A percentile compares a stretch with the other conserved stretches of the same genome.
These are phyloP conservation scores for Centropristis striata DNA, from an alignment of 2,113 vertebrate species.

Conservation along the genomic window DNA sequence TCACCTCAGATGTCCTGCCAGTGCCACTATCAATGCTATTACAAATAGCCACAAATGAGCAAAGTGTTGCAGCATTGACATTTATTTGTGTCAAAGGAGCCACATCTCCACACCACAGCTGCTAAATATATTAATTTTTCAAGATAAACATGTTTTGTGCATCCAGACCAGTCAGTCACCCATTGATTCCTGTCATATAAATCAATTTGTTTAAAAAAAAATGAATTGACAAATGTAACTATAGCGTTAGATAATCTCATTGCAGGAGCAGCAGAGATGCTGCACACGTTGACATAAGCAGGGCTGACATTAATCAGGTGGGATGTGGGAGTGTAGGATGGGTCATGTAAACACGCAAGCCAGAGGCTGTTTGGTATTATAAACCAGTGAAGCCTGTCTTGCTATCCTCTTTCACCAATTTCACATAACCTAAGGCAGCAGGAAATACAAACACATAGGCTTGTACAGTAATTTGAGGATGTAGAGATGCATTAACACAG, in stretches of 20 bases:
- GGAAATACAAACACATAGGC: background rate
- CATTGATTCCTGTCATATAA: background rate
- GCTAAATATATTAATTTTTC: too few species aligned
- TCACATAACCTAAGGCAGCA: too few species aligned
- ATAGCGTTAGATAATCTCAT: background rate
- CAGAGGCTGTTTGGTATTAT: background rate
- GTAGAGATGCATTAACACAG: background rate
- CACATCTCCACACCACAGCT: background rate
- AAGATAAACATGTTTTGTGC: background rate
- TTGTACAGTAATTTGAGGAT: background rate
- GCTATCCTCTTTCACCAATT: too few species aligned
- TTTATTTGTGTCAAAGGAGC: too few species aligned
- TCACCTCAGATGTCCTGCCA: background rate
- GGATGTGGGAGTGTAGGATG: background rate
- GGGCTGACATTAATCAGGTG: background rate
- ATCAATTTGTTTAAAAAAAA: background rate
- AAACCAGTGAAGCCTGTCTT: background rate
- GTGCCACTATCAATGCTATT: background rate
- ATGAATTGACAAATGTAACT: background rate
- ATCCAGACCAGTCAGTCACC: background rate
- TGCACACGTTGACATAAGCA: background rate
- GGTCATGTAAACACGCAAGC: conserved; percentile 5
- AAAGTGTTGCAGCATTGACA: too few species aligned
- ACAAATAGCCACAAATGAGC: conserved; percentile 5
- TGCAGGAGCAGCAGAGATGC: background rate